phyloP scores from a whole-genome alignment of 2,888 invertebrate species.

The Noctua janthina region DNA sequence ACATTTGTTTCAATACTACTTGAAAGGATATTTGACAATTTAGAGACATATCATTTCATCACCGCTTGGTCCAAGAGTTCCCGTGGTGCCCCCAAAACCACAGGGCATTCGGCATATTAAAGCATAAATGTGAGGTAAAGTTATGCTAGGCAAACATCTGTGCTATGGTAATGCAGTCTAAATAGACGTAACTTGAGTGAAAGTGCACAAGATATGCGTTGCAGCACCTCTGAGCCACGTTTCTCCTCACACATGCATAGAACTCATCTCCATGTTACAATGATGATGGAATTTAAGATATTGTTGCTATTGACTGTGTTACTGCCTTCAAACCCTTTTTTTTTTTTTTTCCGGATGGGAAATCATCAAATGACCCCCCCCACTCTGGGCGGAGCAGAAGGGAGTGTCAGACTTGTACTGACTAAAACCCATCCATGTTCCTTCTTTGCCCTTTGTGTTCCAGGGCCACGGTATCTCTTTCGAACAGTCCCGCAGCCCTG shows the following conservation, averaged over 20 bases:
- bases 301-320: neutral
- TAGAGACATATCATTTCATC: neutral
- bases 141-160: slow-evolving; percentile 7
- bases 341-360: too few species aligned
- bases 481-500: too few species aligned
- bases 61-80: neutral
- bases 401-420: too few species aligned
- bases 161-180: slow-evolving; percentile 44
- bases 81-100: neutral
- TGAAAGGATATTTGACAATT: neutral
- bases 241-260: slow-evolving; percentile 57
- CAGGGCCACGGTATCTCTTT: too few species aligned
- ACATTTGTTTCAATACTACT: neutral
- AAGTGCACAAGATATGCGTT: slow-evolving; percentile 66
- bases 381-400: too few species aligned
- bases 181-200: slow-evolving; percentile 59
- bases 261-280: slow-evolving; percentile 51
- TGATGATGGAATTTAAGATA: slow-evolving; percentile 24
- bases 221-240: slow-evolving; percentile 58
- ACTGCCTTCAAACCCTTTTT: neutral
- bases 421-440: too few species aligned
- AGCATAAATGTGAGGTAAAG: slow-evolving; percentile 8
- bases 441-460: too few species aligned
- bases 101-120: neutral
- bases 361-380: too few species aligned